Conservation (phyloP, 2,888 invertebrate species). For the Yponomeuta cagnagella region DNA sequence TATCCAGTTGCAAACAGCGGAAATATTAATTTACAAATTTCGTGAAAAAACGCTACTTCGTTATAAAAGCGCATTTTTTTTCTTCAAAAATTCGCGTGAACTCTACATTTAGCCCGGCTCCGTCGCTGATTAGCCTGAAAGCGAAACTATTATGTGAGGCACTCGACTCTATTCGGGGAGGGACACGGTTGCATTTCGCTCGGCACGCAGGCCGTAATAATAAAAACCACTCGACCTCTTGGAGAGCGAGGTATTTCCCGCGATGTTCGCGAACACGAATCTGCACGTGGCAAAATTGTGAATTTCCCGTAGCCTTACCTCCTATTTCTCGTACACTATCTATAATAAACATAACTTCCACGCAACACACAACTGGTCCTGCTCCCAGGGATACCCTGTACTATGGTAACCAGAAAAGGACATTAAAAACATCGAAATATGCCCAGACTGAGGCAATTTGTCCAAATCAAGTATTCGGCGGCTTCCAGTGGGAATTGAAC, state of each 20-base stretch:
- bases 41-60: not conserved
- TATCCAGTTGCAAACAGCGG: too few species aligned
- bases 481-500: too few species aligned
- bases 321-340: too few species aligned
- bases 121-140: slow-evolving; percentile 67
- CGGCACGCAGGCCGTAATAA: slow-evolving; percentile 38
- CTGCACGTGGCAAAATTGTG: slow-evolving; percentile 15
- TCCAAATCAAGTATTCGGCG: too few species aligned
- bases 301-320: not conserved
- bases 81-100: not conserved
- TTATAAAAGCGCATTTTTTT: not conserved
- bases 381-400: too few species aligned
- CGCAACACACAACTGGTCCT: too few species aligned
- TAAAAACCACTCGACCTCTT: slow-evolving; percentile 66
- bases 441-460: too few species aligned
- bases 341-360: too few species aligned
- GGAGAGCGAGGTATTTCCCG: slow-evolving; percentile 51
- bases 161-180: slow-evolving; percentile 29
- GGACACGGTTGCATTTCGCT: slow-evolving; percentile 32
- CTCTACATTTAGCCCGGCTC: slow-evolving; percentile 24
- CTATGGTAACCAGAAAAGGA: too few species aligned
- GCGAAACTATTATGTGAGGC: slow-evolving; percentile 36
- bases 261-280: slow-evolving; percentile 31
- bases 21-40: not conserved
- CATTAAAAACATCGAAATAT: too few species aligned